Percentiles rank a stretch among this genome's conserved stretches.
phyloP scores from a whole-genome alignment of 2,888 invertebrate species.

The Limenitis camilla region DNA sequence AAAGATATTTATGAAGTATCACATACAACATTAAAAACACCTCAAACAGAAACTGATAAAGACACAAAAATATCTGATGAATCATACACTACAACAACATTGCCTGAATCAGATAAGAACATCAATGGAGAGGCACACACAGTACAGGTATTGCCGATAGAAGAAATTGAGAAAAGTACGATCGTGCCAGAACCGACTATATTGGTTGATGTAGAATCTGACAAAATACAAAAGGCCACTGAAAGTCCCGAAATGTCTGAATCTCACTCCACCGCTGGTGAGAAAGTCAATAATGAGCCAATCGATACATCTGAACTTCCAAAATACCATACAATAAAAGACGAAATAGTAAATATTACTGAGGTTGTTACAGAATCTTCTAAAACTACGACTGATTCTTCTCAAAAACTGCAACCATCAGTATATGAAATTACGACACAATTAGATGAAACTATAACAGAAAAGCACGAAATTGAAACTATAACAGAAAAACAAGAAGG shows the following conservation, averaged over 20 bases:
- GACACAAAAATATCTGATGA: not conserved
- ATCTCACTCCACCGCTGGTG: not conserved
- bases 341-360: not conserved
- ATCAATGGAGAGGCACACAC: too few species aligned
- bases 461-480: too few species aligned
- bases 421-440: too few species aligned
- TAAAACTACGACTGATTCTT: not conserved
- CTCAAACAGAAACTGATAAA: constrained; percentile 1
- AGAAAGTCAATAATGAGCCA: too few species aligned
- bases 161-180: too few species aligned
- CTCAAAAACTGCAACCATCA: not conserved
- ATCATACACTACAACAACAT: not conserved
- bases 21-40: not conserved
- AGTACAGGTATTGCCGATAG: too few species aligned
- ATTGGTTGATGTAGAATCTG: too few species aligned
- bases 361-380: constrained; percentile 3
- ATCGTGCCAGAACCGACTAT: too few species aligned
- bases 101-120: not conserved
- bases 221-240: not conserved
- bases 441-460: too few species aligned
- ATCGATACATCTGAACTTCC: not conserved
- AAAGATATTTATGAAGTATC: constrained; percentile 5
- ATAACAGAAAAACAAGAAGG: too few species aligned
- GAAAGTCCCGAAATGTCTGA: not conserved
- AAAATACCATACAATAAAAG: not conserved